Conservation (phyloP, 2,888 invertebrate species). For the Dynastes tityus region DNA sequence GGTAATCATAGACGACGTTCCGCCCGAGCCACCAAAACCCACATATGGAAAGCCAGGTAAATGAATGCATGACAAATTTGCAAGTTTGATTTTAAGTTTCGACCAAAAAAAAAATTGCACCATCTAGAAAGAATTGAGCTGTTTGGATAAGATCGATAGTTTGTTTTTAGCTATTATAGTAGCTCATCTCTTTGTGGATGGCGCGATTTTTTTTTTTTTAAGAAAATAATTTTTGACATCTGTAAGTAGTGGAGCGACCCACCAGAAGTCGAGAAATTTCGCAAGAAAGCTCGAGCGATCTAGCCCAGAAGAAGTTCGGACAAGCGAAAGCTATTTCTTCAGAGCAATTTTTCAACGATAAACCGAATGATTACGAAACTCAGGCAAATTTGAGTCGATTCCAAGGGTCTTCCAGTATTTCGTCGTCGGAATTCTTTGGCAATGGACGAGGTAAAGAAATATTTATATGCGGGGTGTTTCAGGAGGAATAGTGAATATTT, state of each 20-base stretch:
- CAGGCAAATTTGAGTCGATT: conserved; percentile 80
- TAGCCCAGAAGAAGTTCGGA: conserved; percentile 96
- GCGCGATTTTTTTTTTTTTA: too few species aligned
- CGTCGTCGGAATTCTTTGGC: conserved; percentile 94
- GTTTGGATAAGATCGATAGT: too few species aligned
- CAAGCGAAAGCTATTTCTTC: conserved; percentile 98
- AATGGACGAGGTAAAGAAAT: conserved; percentile 63
- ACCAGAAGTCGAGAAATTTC: conserved; percentile 41
- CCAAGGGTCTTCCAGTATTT: conserved; percentile 95
- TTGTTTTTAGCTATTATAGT: too few species aligned
- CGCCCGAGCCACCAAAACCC: conserved; percentile 51
- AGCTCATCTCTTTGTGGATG: too few species aligned
- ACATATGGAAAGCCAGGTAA: conserved; percentile 44
- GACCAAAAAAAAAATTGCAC: too few species aligned
- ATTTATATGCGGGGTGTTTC: not conserved
- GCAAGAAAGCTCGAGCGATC: conserved; percentile 61
- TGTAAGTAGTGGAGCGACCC: conserved; percentile 46
- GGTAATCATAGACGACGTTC: conserved; percentile 65
- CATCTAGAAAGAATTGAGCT: too few species aligned
- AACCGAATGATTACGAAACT: conserved; percentile 73
- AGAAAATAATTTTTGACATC: not conserved
- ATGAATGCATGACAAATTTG: not conserved
- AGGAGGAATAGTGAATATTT: not conserved
- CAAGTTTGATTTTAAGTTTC: too few species aligned
- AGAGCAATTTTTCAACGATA: conserved; percentile 94